phyloP scores from a whole-genome alignment of 2,113 vertebrate species.

The Ictidomys tridecemlineatus region DNA sequence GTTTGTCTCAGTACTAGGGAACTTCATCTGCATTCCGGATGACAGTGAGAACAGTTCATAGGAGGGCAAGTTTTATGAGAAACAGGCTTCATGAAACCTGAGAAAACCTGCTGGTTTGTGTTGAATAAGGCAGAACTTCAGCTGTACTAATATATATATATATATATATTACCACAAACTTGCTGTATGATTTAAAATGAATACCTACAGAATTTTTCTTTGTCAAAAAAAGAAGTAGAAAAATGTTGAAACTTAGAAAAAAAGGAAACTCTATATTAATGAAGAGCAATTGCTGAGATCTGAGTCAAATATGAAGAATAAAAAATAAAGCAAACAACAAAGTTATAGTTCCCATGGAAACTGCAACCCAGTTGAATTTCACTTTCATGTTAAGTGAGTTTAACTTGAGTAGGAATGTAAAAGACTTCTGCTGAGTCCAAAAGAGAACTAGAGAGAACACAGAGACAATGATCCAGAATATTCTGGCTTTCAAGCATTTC shows the following conservation, averaged over 20 bases:
- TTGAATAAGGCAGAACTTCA: neutral
- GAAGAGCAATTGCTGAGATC: slow-evolving; percentile 69
- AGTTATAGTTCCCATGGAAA: slow-evolving; percentile 79
- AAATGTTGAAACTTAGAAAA: slow-evolving; percentile 34
- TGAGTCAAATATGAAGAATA: slow-evolving; percentile 64
- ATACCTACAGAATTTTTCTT: slow-evolving; percentile 38
- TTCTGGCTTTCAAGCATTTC: neutral
- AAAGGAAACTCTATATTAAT: slow-evolving; percentile 67
- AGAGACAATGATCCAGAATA: slow-evolving; percentile 1
- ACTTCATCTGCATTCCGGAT: neutral
- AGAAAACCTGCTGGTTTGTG: neutral
- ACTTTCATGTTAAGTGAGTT: slow-evolving; percentile 80
- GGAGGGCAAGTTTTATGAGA: neutral
- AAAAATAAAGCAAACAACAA: neutral
- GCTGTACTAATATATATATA: too few relatives aligned
- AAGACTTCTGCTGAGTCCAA: slow-evolving; percentile 67
- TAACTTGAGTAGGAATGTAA: slow-evolving; percentile 75
- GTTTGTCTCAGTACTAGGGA: neutral
- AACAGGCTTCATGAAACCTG: neutral
- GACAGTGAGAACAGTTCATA: neutral
- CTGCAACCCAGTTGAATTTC: slow-evolving; percentile 69
- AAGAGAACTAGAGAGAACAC: slow-evolving; percentile 56
- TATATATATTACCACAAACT: neutral
- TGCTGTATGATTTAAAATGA: slow-evolving; percentile 57
- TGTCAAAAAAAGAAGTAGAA: slow-evolving; percentile 60